These are phyloP conservation scores for Euplexia lucipara DNA, from an alignment of 2,888 invertebrate species.

Conservation along the genomic window DNA sequence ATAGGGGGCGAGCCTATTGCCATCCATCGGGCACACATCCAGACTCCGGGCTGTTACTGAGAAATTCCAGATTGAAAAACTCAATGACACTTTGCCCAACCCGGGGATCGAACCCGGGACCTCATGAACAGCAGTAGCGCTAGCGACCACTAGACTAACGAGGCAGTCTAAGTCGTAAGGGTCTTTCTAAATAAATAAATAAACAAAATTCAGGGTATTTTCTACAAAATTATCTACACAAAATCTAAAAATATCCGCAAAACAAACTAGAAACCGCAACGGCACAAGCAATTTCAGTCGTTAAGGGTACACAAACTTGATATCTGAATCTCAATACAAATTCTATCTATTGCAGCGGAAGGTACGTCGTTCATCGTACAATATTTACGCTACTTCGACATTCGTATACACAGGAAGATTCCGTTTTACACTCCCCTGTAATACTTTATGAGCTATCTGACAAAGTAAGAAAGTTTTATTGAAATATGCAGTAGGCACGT, in stretches of 20 bases:
- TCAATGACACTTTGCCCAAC: too few relatives aligned
- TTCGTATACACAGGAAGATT: conserved; percentile 35
- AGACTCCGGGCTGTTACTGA: too few relatives aligned
- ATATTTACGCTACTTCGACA: conserved; percentile 50
- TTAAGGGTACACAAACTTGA: conserved; percentile 39
- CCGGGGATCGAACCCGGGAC: too few relatives aligned
- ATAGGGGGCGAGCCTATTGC: too few relatives aligned
- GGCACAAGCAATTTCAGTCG: conserved; percentile 30
- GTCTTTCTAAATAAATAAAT: too few relatives aligned
- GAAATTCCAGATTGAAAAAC: too few relatives aligned
- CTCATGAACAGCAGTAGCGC: too few relatives aligned
- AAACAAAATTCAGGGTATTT: not conserved
- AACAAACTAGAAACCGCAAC: not conserved
- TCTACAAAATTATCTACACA: too few relatives aligned
- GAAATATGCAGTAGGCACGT: conserved; percentile 38
- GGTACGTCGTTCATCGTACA: conserved; percentile 45
- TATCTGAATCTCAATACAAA: conserved; percentile 31
- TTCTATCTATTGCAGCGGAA: conserved; percentile 43
- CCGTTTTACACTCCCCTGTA: conserved; percentile 43
- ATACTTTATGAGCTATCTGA: conserved; percentile 51
- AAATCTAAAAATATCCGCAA: not conserved
- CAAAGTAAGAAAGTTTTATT: conserved; percentile 40
- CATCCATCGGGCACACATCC: too few relatives aligned
- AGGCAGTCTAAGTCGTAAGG: too few relatives aligned
- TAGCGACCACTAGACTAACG: too few relatives aligned